Base-by-base conservation (phyloP, 2,113 vertebrate genomes). In the Butorides virescens region DNA sequence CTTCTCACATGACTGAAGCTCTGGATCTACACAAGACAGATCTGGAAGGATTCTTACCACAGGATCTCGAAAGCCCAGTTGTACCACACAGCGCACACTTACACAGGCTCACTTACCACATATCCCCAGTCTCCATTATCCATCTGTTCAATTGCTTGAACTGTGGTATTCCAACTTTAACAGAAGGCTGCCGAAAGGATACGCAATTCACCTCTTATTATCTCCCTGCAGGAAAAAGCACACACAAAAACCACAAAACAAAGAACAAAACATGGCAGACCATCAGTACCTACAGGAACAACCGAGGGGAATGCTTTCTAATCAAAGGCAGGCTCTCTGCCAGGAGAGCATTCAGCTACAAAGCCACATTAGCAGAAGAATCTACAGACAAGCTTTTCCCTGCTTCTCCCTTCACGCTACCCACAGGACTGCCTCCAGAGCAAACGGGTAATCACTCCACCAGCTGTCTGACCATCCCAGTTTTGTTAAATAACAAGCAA, bases 121-220 rank as follows among this genome's bases (percentile, higher is more conserved):
- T 99, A 99, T 97, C 99, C 99, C 99, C 99, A 99, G 98, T 99
- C 99, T 98, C 99, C 99, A 99, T 99, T 99, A 99, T 99, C 99
- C 99, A 99, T 99, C 98, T 99, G 98, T 97, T 98, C 98, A 93
- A 80, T 90, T 81, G 91, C 95, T 93, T 92, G 94, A 97, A 97
- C 97, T 42, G 42, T 52, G 55, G 93, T 88, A 94, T 86, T 91
- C 96, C 96, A 93, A 97, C 65, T 96, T 95, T 96, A 97, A 96
- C 86, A 96, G 83, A 97, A 96, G 86, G 96, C 91, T 87, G 49
- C 77, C 32, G 61, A 94, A 87, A 97, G 96, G 81, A 93, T 65
- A 92, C 13, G 7, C 53, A 14, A 63, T 59, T 66, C 88, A 72
- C 82, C 86, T 95, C 79, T 82, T 96, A 70, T 88, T 90, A 72